Evolutionary conservation across 2,888 invertebrate species (phyloP), one percentile per base, ranked within the genome.

Genomic region (Chamaedrilus cognettii): DNA sequence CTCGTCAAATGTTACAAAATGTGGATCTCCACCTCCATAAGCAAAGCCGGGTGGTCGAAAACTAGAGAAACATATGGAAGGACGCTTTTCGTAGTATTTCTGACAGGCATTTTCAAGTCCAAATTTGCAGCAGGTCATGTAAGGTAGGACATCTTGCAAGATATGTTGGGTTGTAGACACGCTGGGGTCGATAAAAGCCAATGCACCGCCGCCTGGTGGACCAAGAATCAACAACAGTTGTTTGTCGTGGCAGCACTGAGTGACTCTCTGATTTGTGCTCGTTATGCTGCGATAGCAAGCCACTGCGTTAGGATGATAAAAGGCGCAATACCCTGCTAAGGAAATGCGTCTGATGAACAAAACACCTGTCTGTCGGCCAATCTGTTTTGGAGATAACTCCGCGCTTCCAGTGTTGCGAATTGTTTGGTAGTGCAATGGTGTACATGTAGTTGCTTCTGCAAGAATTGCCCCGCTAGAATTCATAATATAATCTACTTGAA

Each of bases 81-180:
- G 65, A 23, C 65, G 51, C 60, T 65, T 65, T 52, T 65, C 65
- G 42, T 65, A 65, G 23, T 65, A 65, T 26, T 60, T 65, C 30
- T 52, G 52, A 32, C 65, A 65, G n/a, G n/a, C n/a, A n/a, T n/a
- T n/a, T 1, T 60, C 42, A 23, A 7, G 26, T 32, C 65, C 31
- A 23, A 11, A 52, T 19, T 23, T 31, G 50, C 65, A 65, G 31
- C 65, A 65, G 5, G 51, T 23, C n/a, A 60, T 19, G 26, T 52
- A 65, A 7, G 65, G 65, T 2, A 32, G 32, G 19, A 65, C 60
- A 34, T 65, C 65, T 26, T 23, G 32, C 7, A 33, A 15, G 34
- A 65, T 34, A 60, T 65, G 65, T 7, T 51, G 1, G 15, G 34
- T 26, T 4, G 19, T 33, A 7, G 51, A 51, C 15, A 19, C 19